A percentile compares a stretch with the other conserved stretches of the same genome.
Evolutionary conservation across 2,888 invertebrate species (phyloP).

Genomic region (Rhyacophila evoluta): DNA sequence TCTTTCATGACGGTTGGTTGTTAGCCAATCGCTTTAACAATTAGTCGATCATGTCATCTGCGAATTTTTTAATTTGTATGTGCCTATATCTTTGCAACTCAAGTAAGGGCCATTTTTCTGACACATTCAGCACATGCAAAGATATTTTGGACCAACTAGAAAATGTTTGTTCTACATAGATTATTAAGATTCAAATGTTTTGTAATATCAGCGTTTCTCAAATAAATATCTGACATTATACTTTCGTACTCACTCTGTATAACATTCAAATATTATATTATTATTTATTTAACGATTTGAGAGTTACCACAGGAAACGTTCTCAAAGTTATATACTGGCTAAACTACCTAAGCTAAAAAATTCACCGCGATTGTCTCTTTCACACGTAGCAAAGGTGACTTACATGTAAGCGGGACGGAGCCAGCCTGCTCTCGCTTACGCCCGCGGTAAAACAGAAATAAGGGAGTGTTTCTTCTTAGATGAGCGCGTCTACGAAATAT

Average conservation of each 20-base stretch:
- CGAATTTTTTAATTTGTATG: too few relatives aligned
- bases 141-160: too few relatives aligned
- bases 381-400: background rate
- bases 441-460: conserved; percentile 44
- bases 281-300: conserved; percentile 9
- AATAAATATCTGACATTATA: too few relatives aligned
- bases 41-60: too few relatives aligned
- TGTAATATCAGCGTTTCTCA: too few relatives aligned
- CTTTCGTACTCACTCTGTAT: background rate
- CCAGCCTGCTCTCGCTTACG: conserved; percentile 40
- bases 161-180: too few relatives aligned
- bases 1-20: too few relatives aligned
- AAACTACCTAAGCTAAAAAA: conserved; percentile 26
- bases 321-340: conserved; percentile 29
- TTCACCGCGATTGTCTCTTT: background rate
- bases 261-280: background rate
- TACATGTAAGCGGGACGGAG: conserved; percentile 28
- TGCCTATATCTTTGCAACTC: too few relatives aligned
- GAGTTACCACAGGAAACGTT: conserved; percentile 32
- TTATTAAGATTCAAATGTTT: too few relatives aligned
- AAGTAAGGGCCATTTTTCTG: too few relatives aligned
- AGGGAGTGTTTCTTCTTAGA: conserved; percentile 47
- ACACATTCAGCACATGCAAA: too few relatives aligned
- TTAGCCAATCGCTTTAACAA: too few relatives aligned
- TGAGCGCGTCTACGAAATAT: conserved; percentile 45